These are phyloP conservation scores for Iphiclides podalirius DNA, from an alignment of 2,888 invertebrate species.

Conservation along the genomic window DNA sequence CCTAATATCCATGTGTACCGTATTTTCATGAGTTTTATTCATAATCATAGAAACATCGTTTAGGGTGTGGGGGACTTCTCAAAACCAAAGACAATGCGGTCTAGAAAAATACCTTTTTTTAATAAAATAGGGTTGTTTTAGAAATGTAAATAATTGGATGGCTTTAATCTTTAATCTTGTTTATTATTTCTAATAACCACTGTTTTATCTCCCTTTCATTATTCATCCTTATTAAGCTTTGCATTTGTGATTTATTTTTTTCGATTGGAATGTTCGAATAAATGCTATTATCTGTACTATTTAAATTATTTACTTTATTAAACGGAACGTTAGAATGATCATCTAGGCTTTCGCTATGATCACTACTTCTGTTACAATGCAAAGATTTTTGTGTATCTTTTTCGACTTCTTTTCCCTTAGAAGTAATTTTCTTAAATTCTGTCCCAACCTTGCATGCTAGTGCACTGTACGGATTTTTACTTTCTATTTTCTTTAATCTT, in stretches of 20 bases:
- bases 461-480: neutral
- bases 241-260: neutral
- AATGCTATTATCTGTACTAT: neutral
- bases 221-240: slow-evolving; percentile 8
- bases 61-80: too few species aligned
- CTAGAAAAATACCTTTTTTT: too few species aligned
- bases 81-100: too few species aligned
- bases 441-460: too few species aligned
- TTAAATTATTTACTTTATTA: neutral
- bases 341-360: too few species aligned
- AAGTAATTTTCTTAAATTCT: neutral
- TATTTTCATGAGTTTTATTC: too few species aligned
- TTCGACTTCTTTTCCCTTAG: too few species aligned
- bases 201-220: slow-evolving; percentile 20
- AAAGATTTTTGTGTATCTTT: too few species aligned
- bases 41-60: neutral
- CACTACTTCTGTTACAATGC: too few species aligned
- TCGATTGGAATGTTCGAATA: neutral
- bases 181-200: slow-evolving; percentile 23
- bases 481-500: slow-evolving; percentile 12
- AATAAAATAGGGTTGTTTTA: too few species aligned
- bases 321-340: too few species aligned
- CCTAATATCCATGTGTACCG: too few species aligned
- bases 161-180: slow-evolving; percentile 14
- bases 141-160: neutral